These are phyloP conservation scores for Conus canariensis DNA, from an alignment of 2,888 invertebrate genomes.

Conservation along the genomic window DNA sequence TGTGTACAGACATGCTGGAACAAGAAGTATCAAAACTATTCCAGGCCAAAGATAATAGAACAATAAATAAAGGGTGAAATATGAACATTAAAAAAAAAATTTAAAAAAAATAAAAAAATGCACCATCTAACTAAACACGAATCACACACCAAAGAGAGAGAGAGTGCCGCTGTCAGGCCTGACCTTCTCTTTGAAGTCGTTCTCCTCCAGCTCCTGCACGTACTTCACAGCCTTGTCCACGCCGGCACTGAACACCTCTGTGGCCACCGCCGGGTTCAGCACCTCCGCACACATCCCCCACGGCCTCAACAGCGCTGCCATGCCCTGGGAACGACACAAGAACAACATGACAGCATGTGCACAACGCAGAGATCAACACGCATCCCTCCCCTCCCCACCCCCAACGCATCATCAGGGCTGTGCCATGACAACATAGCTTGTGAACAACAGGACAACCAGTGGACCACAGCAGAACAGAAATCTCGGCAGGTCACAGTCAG, in stretches of 20 bases:
- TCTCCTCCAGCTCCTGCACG: slow-evolving; percentile 77
- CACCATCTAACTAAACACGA: no score
- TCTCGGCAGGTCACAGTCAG: no score
- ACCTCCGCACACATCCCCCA: slow-evolving; percentile 79
- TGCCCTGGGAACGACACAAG: slow-evolving; percentile 68
- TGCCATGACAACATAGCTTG: not conserved
- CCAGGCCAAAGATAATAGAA: no score
- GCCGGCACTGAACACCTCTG: slow-evolving; percentile 76
- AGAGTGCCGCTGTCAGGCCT: slow-evolving; percentile 58
- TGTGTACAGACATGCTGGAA: no score
- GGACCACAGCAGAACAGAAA: no score
- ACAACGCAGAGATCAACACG: not conserved
- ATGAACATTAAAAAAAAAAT: no score
- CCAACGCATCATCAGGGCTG: no score
- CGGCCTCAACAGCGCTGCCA: slow-evolving; percentile 79
- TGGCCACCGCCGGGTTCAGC: slow-evolving; percentile 74
- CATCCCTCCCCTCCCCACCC: not conserved
- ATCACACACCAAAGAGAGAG: no score
- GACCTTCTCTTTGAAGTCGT: slow-evolving; percentile 80
- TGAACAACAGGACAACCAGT: not conserved
- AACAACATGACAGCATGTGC: not conserved
- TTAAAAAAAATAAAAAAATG: no score
- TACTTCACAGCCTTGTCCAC: slow-evolving; percentile 78
- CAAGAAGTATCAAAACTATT: no score
- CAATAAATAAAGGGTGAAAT: no score